Evolutionary conservation across 2,797 vertebrate genomes (phyloP).

Genomic region (Gallinago nigripennis): DNA sequence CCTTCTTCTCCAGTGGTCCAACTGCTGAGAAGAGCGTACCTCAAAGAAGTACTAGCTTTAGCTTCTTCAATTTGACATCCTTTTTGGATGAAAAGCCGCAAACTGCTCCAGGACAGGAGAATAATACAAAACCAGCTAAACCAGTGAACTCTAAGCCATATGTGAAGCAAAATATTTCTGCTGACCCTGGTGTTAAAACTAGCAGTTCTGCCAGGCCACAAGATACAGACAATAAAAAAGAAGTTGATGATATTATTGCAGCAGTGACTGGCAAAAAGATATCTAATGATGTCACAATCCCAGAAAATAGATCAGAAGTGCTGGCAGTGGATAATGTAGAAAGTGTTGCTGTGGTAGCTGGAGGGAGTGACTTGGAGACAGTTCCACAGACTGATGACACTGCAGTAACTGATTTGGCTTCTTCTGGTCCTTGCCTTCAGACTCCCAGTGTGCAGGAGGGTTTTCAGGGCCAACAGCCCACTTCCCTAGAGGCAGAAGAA

Average conservation of each 20-base stretch:
- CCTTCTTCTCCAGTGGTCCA: constrained; percentile 68
- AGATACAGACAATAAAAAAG: background rate
- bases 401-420: background rate
- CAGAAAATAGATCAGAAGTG: background rate
- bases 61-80: constrained; percentile 73
- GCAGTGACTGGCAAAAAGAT: constrained; percentile 34
- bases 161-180: background rate
- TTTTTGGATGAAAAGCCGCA: constrained; percentile 77
- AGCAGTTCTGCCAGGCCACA: background rate
- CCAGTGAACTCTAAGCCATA: constrained; percentile 3
- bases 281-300: background rate
- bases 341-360: background rate
- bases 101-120: constrained; percentile 23
- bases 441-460: constrained; percentile 1
- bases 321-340: background rate
- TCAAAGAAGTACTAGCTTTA: constrained; percentile 70
- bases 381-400: background rate
- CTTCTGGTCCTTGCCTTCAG: background rate
- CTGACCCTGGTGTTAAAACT: background rate
- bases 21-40: constrained; percentile 74
- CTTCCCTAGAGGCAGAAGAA: background rate
- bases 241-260: constrained; percentile 5
- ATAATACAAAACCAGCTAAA: background rate
- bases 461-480: background rate
- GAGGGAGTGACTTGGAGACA: background rate